Base-by-base conservation (phyloP, 2,113 vertebrate genomes). In the Onychostoma macrolepis region DNA sequence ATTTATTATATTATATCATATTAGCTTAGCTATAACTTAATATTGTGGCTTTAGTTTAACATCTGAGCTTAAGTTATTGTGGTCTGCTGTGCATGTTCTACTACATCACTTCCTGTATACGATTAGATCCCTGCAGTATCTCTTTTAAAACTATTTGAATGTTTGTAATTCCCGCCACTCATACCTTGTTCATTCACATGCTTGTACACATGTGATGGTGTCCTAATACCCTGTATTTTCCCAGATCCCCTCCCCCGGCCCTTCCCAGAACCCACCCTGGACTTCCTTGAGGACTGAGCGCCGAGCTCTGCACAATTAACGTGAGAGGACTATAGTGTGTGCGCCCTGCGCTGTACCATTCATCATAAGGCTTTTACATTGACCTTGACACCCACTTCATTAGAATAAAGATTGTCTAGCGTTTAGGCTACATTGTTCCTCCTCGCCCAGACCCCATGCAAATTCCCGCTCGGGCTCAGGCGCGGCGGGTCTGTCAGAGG, bases 341-440 rank as follows among this genome's bases (percentile, higher is more conserved):
- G 94, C 95, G 94, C 94, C 95, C 95, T 93, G 94, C 95, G 94
- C 92, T 94, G 94, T 92, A 91, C 94, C 96, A 97, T 97, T 97
- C 96, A 98, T 97, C 96, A 97, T 96, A 94, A 94, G 92, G 41
- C 95, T 95, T 96, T 96, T 96, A 95, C 94, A 97, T 96, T 98
- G 97, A 97, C 97, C 97, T 98, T 98, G 97, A 97, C 96, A 97
- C 97, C 96, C 95, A 97, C 96, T 97, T 98, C 96, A 98, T 98
- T 98, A 97, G 96, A 98, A 98, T 98, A 97, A 98, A 98, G 97
- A 98, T 97, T 97, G 96, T 97, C 96, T 97, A 97, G 96, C 96
- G 95, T 97, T 98, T 97, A 98, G 96, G 96, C 96, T 96, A 96
- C 96, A 97, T 96, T 96, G 95, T 96, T 97, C 96, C 94, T 95